Conservation (phyloP, 2,888 invertebrate species). For the Tipula lateralis region DNA sequence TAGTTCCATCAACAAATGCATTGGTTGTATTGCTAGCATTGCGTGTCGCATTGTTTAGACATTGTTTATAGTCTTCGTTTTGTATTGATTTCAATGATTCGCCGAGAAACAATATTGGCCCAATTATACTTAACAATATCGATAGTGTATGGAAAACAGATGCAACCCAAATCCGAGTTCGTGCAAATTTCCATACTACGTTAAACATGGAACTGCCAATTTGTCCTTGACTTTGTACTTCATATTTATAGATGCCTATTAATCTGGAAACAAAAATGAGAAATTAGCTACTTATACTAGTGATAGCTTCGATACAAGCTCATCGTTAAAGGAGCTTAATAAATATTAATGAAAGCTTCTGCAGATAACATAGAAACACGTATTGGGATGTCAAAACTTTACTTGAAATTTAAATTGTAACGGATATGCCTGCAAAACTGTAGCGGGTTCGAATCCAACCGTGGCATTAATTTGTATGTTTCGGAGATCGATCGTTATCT, state of each 20-base stretch:
- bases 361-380: too few relatives aligned
- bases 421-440: too few relatives aligned
- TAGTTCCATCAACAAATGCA: neutral
- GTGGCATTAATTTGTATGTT: too few relatives aligned
- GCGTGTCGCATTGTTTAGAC: neutral
- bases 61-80: neutral
- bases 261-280: constrained; percentile 27
- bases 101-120: constrained; percentile 31
- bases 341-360: too few relatives aligned
- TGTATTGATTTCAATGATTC: constrained; percentile 28
- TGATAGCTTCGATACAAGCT: too few relatives aligned
- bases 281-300: too few relatives aligned
- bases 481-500: too few relatives aligned
- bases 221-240: constrained; percentile 32
- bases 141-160: constrained; percentile 32
- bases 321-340: too few relatives aligned
- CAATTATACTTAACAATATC: constrained; percentile 30
- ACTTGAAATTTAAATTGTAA: too few relatives aligned
- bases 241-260: constrained; percentile 34
- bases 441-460: too few relatives aligned
- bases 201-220: constrained; percentile 32
- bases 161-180: constrained; percentile 33
- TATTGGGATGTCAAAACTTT: too few relatives aligned
- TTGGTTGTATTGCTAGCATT: neutral
- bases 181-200: constrained; percentile 34